Evolutionary conservation across 2,888 invertebrate species (phyloP).

Genomic region (Hydroisotoma schaefferi): DNA sequence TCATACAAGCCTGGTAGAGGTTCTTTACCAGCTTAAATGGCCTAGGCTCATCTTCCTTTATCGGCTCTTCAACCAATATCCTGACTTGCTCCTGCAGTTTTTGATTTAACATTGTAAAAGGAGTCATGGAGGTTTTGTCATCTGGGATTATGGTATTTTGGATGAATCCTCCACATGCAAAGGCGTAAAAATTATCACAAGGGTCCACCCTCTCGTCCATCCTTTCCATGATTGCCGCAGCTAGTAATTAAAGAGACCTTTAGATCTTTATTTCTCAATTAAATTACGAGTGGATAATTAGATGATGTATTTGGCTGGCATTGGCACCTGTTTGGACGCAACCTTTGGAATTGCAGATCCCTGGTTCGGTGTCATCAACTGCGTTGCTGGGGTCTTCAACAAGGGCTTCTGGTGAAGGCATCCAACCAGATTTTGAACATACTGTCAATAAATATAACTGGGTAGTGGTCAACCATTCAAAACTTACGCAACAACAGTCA

Average conservation of each 20-base stretch:
- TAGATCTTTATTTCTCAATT: not conserved
- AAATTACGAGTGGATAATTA: not conserved
- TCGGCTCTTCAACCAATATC: constrained; percentile 65
- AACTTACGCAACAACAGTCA: constrained; percentile 26
- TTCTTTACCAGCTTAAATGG: constrained; percentile 75
- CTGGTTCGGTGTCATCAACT: constrained; percentile 23
- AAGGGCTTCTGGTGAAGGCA: constrained; percentile 49
- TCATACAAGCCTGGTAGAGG: constrained; percentile 82
- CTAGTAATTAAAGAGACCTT: constrained; percentile 51
- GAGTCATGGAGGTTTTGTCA: constrained; percentile 72
- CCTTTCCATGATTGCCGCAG: constrained; percentile 66
- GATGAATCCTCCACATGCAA: constrained; percentile 73
- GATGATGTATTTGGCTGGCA: constrained; percentile 1
- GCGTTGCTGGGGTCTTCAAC: constrained; percentile 31
- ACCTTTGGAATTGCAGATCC: constrained; percentile 58
- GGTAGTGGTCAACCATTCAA: constrained; percentile 49
- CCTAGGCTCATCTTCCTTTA: constrained; percentile 61
- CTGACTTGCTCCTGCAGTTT: constrained; percentile 70
- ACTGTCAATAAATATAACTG: constrained; percentile 48
- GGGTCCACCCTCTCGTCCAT: constrained; percentile 70
- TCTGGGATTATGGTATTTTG: constrained; percentile 71
- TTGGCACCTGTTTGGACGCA: constrained; percentile 70
- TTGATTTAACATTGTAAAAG: constrained; percentile 69
- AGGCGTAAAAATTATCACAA: constrained; percentile 77
- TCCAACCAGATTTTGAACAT: constrained; percentile 46